Evolutionary conservation across 2,797 vertebrate species (phyloP), one percentile per base, ranked within the genome.

Genomic region (Oreochromis grahami): DNA sequence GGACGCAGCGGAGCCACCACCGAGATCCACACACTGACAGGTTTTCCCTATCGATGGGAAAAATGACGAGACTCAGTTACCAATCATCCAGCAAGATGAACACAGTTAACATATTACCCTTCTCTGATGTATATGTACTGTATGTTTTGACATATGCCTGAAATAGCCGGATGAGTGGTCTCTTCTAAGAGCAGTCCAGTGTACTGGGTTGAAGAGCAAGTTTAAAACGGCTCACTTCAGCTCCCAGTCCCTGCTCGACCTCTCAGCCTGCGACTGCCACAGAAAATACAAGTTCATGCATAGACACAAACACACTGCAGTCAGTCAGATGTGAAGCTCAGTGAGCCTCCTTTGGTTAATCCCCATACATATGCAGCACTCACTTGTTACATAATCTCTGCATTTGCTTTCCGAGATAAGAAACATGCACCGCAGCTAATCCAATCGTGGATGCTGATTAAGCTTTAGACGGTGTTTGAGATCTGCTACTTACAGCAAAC

Each of bases 1-100:
- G 91, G 70, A 98, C 80, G 36, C 98, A 99, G 86, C 97, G 96
- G 17, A 97, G 92, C 99, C 98, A 99, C 99, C 99, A 99, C 26
- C 93, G 94, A 56, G 97, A 97, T 45, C 97, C 97, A 43, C 95
- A 97, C 91, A 98, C 96, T 0, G 98, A 98, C 92, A 99, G 96
- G 95, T 99, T 98, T 90, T 99, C 97, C 99, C 98, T 99, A 87
- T 56, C 68, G 78, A 89, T 34, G 77, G 60, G 74, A 88, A 72
- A 55, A 89, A 88, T 68, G 82, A 88, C 21, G 21, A 91, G 79
- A 38, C 65, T 89, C 53, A 77, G 55, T 77, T 86, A 80, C 77
- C 65, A 72, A 77, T 74, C 70, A 84, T 82, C 55, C 77, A 60
- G 58, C 51, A 84, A 70, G 8, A 83, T 45, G n/a, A 52, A 84